phyloP scores from a whole-genome alignment of 2,888 invertebrate species.

The Aporophyla nigra region DNA sequence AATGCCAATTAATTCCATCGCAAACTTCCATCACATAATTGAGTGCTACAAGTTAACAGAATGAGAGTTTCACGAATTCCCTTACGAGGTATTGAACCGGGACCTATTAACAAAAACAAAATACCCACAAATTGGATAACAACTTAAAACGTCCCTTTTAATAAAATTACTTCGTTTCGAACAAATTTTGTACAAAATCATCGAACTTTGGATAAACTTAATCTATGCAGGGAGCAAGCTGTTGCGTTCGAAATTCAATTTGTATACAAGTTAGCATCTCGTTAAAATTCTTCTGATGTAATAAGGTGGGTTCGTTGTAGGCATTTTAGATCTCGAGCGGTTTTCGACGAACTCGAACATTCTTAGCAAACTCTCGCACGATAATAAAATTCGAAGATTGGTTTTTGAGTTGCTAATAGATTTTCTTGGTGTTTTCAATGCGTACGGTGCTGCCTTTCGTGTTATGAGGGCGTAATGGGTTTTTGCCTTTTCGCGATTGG shows the following conservation, averaged over 20 bases:
- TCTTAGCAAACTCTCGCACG: slow-evolving; percentile 67
- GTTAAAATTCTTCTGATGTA: slow-evolving; percentile 89
- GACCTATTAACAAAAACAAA: slow-evolving; percentile 65
- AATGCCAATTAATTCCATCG: slow-evolving; percentile 29
- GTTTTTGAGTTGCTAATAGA: slow-evolving; percentile 62
- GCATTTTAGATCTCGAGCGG: slow-evolving; percentile 74
- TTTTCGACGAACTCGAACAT: slow-evolving; percentile 61
- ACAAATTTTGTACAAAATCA: slow-evolving; percentile 83
- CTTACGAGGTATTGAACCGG: slow-evolving; percentile 63
- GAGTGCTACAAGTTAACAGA: slow-evolving; percentile 45
- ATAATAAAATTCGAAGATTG: slow-evolving; percentile 69
- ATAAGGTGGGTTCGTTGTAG: slow-evolving; percentile 82
- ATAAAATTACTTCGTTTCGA: slow-evolving; percentile 77
- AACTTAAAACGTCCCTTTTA: slow-evolving; percentile 71
- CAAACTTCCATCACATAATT: slow-evolving; percentile 49
- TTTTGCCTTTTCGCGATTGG: slow-evolving; percentile 46
- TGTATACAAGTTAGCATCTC: slow-evolving; percentile 89
- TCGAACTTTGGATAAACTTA: slow-evolving; percentile 87
- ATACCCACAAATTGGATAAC: slow-evolving; percentile 69
- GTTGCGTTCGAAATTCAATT: slow-evolving; percentile 88
- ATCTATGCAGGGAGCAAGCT: slow-evolving; percentile 86
- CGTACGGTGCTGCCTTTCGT: slow-evolving; percentile 34
- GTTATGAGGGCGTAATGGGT: slow-evolving; percentile 54
- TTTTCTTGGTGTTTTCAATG: slow-evolving; percentile 55
- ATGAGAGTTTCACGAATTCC: slow-evolving; percentile 35